Evolutionary conservation across 2,888 invertebrate species (phyloP), one percentile per base, ranked within the genome.

Genomic region (Brachynemurus nebulosus): DNA sequence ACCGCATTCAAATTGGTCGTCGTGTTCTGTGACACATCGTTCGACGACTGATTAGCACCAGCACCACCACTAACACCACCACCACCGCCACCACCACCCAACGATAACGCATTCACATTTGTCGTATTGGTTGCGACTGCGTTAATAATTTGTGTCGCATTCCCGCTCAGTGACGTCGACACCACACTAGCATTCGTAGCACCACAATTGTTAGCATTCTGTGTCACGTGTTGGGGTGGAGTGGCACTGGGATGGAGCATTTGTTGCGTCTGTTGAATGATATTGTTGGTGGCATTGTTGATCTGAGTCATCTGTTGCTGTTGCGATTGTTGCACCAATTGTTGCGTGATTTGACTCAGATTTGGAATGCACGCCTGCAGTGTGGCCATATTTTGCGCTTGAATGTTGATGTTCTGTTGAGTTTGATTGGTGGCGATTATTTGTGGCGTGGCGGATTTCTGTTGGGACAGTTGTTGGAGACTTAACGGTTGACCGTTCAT

Each of bases 221-320:
- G 38, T 42, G 18, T 45, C 44, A 23, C 45, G 44, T 9, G 41
- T 39, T 11, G 45, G 48, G 11, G 45, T 46, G 2, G 45, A 42
- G 14, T 47, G 25, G 7, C 47, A 48, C 4, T 51, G 53, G 7
- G 51, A 52, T 2, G 19, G n/a, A n/a, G n/a, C n/a, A n/a, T n/a
- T 11, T 21, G 9, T 7, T 30, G 30, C 5, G 25, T 34, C 6
- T 53, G 53, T 23, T 50, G 52, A 18, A 23, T 21, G 19, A 23
- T 18, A 23, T 34, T 33, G n/a, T n/a, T n/a, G 18, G 34, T 23
- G 21, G 14, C 19, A 18, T 20, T 25, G 25, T 16, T 40, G 14
- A 36, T 36, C 9, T 18, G 25, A 17, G 27, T 18, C 25, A 17
- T 40, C 18, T 27, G 18, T 27, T 40, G 25, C 12, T 37, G 37